phyloP scores from a whole-genome alignment of 2,113 vertebrate genomes.

The Ovis aries region DNA sequence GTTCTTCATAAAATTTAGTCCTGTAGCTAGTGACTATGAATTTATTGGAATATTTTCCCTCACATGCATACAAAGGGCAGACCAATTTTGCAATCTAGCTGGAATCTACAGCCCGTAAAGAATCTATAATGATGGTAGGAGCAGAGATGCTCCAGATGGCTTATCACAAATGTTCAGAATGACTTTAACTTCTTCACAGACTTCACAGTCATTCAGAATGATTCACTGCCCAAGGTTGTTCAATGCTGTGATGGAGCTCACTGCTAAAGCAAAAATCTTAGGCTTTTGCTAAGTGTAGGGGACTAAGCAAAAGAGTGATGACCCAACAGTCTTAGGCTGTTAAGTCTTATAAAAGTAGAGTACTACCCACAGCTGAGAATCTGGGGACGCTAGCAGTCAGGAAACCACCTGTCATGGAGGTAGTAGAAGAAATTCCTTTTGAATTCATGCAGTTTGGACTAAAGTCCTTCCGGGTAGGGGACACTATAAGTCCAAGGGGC shows the following conservation, averaged over 20 bases:
- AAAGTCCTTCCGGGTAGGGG: background rate
- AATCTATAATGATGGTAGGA: background rate
- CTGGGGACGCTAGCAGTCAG: background rate
- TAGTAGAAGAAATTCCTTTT: background rate
- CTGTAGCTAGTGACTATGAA: background rate
- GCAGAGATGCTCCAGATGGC: background rate
- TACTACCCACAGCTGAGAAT: background rate
- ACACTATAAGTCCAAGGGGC: background rate
- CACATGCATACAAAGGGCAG: background rate
- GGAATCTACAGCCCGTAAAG: background rate
- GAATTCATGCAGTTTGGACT: background rate
- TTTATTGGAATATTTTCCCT: background rate
- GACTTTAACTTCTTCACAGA: background rate
- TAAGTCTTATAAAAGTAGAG: background rate
- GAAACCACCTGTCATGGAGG: background rate
- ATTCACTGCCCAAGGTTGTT: background rate
- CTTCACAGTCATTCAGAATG: constrained; percentile 4
- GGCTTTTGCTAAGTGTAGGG: background rate
- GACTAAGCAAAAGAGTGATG: background rate
- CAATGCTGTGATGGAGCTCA: background rate
- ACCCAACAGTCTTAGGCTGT: background rate
- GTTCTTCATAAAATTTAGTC: background rate
- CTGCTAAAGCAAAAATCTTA: background rate
- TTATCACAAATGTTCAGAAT: background rate
- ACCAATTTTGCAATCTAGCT: background rate